phyloP scores from a whole-genome alignment of 2,888 invertebrate genomes.

The Rhingia rostrata region DNA sequence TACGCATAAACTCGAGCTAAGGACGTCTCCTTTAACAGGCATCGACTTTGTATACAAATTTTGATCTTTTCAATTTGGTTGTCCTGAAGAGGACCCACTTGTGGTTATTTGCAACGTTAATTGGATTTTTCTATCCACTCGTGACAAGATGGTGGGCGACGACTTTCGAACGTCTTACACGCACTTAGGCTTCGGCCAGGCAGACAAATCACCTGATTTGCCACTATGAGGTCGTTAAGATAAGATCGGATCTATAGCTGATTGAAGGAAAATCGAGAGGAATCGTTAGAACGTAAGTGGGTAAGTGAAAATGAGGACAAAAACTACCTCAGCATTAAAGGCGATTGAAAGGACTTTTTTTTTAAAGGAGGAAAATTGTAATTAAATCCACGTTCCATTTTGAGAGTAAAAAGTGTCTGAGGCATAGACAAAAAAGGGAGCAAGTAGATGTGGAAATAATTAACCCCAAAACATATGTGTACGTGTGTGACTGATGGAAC shows the following conservation, averaged over 20 bases:
- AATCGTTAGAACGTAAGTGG: constrained; percentile 5
- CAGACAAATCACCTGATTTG: not conserved
- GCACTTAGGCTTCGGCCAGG: constrained; percentile 31
- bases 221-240: not conserved
- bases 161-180: not conserved
- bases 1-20: constrained; percentile 58
- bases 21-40: constrained; percentile 25
- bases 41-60: constrained; percentile 39
- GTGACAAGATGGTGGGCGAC: not conserved
- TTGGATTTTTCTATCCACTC: constrained; percentile 48
- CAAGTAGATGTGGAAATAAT: constrained; percentile 39
- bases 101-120: constrained; percentile 63
- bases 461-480: constrained; percentile 40
- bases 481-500: not conserved
- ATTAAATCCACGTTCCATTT: constrained; percentile 27
- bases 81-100: not conserved
- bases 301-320: constrained; percentile 15
- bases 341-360: constrained; percentile 14
- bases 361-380: not conserved
- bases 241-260: not conserved
- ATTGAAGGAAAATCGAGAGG: constrained; percentile 22
- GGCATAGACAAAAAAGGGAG: constrained; percentile 7
- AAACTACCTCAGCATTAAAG: constrained; percentile 7
- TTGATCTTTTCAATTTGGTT: constrained; percentile 13
- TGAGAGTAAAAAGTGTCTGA: constrained; percentile 7